Conservation (phyloP, 2,888 invertebrate genomes). For the Cryptus armator region DNA sequence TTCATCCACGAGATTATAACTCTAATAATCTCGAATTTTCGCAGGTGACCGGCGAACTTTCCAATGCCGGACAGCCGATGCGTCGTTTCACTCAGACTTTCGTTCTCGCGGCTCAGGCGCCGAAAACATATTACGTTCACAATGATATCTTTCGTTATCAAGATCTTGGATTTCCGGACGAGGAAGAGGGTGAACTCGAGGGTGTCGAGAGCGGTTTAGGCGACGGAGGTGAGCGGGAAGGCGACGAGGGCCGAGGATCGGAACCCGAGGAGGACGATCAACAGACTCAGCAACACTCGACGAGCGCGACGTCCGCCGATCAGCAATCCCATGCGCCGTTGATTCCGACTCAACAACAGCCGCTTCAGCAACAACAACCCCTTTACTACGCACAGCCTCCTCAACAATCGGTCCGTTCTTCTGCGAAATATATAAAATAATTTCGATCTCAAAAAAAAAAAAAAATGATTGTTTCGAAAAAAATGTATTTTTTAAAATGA, state of each 20-base stretch:
- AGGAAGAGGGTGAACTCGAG: conserved; percentile 81
- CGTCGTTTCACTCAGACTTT: conserved; percentile 99
- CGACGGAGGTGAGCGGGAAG: conserved; percentile 82
- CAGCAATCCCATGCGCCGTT: conserved; percentile 74
- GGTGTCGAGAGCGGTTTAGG: conserved; percentile 78
- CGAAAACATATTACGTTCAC: conserved; percentile 99
- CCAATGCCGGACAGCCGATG: conserved; percentile 98
- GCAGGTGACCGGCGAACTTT: conserved; percentile 97
- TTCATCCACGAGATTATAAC: background rate
- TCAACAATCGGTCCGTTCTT: conserved; percentile 74
- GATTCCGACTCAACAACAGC: conserved; percentile 70
- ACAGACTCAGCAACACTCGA: conserved; percentile 78
- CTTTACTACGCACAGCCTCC: conserved; percentile 74
- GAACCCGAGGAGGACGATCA: conserved; percentile 89
- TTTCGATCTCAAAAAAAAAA: conserved; percentile 43
- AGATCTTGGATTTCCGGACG: conserved; percentile 86
- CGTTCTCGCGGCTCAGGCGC: conserved; percentile 97
- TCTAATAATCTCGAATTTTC: conserved; percentile 27
- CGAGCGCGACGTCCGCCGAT: conserved; percentile 73
- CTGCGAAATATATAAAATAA: background rate
- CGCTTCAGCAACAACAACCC: conserved; percentile 74
- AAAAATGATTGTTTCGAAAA: background rate
- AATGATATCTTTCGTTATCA: conserved; percentile 99
- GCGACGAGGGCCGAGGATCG: conserved; percentile 89
- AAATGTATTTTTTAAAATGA: background rate